Evolutionary conservation across 2,888 invertebrate species (phyloP).

Genomic region (Sarcophaga rosellei): DNA sequence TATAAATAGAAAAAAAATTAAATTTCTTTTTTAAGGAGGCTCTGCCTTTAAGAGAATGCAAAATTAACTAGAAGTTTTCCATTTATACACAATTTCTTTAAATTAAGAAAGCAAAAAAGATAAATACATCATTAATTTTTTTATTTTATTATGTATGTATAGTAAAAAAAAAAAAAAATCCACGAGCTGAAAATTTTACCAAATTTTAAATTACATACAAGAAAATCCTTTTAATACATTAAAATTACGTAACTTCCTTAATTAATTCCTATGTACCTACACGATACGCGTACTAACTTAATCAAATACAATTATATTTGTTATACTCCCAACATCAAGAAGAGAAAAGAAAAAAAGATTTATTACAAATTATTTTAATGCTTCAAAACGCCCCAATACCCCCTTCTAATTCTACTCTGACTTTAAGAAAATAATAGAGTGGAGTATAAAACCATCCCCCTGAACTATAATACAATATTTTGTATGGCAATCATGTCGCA

Average conservation of each 20-base stretch:
- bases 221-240: no score
- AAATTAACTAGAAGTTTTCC: no score
- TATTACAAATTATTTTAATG: neutral
- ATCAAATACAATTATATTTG: neutral
- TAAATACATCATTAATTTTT: no score
- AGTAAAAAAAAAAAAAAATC: no score
- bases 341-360: no score
- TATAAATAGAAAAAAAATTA: neutral
- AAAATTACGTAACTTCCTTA: neutral
- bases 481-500: slow-evolving; percentile 50
- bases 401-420: neutral
- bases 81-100: no score
- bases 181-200: no score
- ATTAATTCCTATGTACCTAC: neutral
- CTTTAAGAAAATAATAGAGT: neutral
- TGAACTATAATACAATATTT: slow-evolving; percentile 21
- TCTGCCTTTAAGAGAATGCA: no score
- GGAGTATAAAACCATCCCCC: neutral
- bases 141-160: no score
- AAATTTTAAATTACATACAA: no score
- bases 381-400: neutral
- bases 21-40: no score
- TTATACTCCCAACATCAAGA: neutral
- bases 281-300: neutral
- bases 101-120: no score